Evolutionary conservation across 1,140 invertebrate species (phyloP).

Genomic region (Zaprionus davidi): DNA sequence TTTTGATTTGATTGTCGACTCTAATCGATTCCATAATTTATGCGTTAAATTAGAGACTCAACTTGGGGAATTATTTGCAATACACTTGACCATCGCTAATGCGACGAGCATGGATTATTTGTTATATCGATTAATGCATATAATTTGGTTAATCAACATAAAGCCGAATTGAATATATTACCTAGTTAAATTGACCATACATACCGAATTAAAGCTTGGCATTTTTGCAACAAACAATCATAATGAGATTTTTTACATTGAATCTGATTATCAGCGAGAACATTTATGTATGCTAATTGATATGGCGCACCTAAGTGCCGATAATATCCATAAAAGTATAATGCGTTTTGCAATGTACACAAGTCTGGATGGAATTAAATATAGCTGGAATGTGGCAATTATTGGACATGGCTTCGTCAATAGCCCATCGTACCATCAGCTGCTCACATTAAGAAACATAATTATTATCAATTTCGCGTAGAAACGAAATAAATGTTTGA

Average conservation of each 20-base stretch:
- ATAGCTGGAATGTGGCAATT: slow-evolving; percentile 1
- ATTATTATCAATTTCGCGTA: neutral
- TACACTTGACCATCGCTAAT: slow-evolving; percentile 2
- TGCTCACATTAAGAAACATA: neutral
- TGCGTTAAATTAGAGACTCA: neutral
- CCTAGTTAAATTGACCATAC: neutral
- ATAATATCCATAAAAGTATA: slow-evolving; percentile 3
- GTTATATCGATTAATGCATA: neutral
- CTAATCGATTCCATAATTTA: slow-evolving; percentile 5
- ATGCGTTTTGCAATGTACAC: slow-evolving; percentile 1
- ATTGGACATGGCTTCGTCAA: slow-evolving; percentile 16
- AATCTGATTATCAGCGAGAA: slow-evolving; percentile 4
- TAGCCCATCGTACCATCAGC: neutral
- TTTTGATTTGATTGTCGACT: slow-evolving; percentile 1
- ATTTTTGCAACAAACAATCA: slow-evolving; percentile 14
- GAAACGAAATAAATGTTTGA: neutral
- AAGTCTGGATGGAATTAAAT: slow-evolving; percentile 1
- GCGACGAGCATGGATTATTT: neutral
- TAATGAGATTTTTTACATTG: slow-evolving; percentile 23
- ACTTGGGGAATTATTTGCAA: neutral
- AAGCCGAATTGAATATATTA: neutral
- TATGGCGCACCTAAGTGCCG: slow-evolving; percentile 1
- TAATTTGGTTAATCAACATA: neutral
- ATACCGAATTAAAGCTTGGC: neutral
- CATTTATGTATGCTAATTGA: slow-evolving; percentile 15